A percentile compares a stretch with the other conserved stretches of the same genome.
These are phyloP conservation scores for Temnothorax nylanderi DNA, from an alignment of 1,140 invertebrate genomes.

Conservation along the genomic window DNA sequence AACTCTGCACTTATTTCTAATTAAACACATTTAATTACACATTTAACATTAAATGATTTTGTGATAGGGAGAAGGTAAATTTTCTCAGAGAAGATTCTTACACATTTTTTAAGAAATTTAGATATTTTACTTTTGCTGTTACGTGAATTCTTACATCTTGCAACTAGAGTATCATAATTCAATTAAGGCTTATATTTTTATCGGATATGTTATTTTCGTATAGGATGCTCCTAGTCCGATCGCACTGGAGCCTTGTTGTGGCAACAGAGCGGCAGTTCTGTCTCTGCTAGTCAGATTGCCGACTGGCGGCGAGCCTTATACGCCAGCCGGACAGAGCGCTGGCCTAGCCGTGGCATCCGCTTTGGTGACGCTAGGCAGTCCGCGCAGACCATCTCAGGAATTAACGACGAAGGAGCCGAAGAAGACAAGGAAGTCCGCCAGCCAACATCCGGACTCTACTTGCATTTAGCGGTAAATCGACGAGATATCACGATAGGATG, in stretches of 20 bases:
- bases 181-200: neutral
- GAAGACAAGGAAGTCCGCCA: conserved; percentile 88
- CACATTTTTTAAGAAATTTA: neutral
- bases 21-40: neutral
- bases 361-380: conserved; percentile 93
- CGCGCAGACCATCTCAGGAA: conserved; percentile 89
- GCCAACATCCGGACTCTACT: conserved; percentile 90
- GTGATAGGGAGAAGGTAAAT: neutral
- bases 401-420: conserved; percentile 89
- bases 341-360: conserved; percentile 94
- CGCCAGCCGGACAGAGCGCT: conserved; percentile 93
- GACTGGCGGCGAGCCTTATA: conserved; percentile 91
- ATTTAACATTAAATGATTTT: neutral
- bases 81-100: conserved; percentile 13
- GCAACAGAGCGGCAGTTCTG: conserved; percentile 96
- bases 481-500: neutral
- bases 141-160: neutral
- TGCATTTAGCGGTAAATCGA: conserved; percentile 81
- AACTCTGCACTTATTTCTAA: neutral
- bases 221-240: conserved; percentile 95
- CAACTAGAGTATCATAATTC: neutral
- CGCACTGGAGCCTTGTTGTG: conserved; percentile 96
- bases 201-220: neutral
- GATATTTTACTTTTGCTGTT: neutral
- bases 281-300: conserved; percentile 96